Evolutionary conservation across 2,113 vertebrate species (phyloP), one percentile per base, ranked within the genome.

Genomic region (Lagopus leucura): DNA sequence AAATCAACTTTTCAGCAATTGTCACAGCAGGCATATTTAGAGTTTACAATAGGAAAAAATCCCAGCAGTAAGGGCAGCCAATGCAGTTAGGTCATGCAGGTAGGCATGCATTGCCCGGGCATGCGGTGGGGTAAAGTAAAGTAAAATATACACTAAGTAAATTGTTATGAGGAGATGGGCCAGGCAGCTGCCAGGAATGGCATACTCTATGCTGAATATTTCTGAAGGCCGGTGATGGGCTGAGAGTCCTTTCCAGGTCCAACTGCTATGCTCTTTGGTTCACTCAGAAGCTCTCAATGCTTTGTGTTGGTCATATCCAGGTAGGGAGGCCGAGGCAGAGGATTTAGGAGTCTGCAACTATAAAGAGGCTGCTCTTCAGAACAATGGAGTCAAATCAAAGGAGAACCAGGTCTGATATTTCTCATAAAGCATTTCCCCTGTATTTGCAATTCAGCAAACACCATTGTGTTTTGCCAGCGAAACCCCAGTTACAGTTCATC

Each of bases 261-360:
- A 4, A 50, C 28, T 78, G 28, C 58, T 36, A 13, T 40, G 45
- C 13, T 20, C 10, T 40, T 34, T 40, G 64, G 64, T 64, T 34
- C 64, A 14, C 20, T 69, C 13, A 11, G 15, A 55, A 71, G 38
- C 63, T 82, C 60, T 28, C 45, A 22, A 10, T 58, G 36, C 18
- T 77, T 76, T 38, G 0, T 1, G 21, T 63, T 0, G 0, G 42
- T 71, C 6, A 1, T 40, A 10, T 9, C 0, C 0, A 57, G 40
- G 14, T 18, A 64, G 52, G 32, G 47, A 86, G 16, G 21, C 50
- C 16, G 17, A 60, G 30, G 55, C 18, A 54, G 45, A 80, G 38
- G 32, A 43, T 64, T 38, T 50, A 43, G 22, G 34, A 21, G 34
- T 61, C 60, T 84, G 38, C 52, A 81, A 0, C 13, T 20, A 47